These are phyloP conservation scores for Drosophila leontia DNA, from an alignment of 1,140 invertebrate genomes.

Conservation along the genomic window DNA sequence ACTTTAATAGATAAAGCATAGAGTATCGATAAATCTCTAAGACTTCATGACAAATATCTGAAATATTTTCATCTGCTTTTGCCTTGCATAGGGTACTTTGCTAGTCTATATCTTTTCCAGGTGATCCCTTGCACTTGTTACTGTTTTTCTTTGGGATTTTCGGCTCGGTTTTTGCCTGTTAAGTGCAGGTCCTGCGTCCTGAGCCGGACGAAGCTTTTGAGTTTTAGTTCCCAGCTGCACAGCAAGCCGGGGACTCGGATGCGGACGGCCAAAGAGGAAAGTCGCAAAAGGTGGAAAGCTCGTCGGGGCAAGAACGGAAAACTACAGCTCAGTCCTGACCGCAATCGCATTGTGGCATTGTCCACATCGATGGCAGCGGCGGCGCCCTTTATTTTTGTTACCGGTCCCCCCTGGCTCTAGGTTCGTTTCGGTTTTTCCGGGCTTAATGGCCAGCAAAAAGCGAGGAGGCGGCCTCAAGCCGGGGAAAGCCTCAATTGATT, in stretches of 20 bases:
- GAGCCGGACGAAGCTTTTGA: slow-evolving; percentile 64
- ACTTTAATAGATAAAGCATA: background rate
- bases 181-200: slow-evolving; percentile 64
- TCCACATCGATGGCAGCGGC: slow-evolving; percentile 69
- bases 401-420: slow-evolving; percentile 21
- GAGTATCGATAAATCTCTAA: background rate
- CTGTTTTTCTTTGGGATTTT: slow-evolving; percentile 75
- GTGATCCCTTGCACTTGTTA: slow-evolving; percentile 32
- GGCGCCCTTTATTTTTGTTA: slow-evolving; percentile 75
- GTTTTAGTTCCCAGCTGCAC: slow-evolving; percentile 70
- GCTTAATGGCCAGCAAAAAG: slow-evolving; percentile 65
- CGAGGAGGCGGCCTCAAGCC: slow-evolving; percentile 8
- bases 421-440: slow-evolving; percentile 36
- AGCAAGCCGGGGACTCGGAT: slow-evolving; percentile 70
- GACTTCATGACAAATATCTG: background rate
- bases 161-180: slow-evolving; percentile 59
- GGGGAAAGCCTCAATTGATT: slow-evolving; percentile 57
- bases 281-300: slow-evolving; percentile 32
- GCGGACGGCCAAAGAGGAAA: slow-evolving; percentile 41
- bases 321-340: slow-evolving; percentile 57
- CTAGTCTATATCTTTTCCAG: background rate
- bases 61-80: background rate
- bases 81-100: background rate
- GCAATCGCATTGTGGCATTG: slow-evolving; percentile 81
- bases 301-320: background rate